Base-by-base conservation (phyloP, 2,113 vertebrate genomes). In the Dromaius novaehollandiae region DNA sequence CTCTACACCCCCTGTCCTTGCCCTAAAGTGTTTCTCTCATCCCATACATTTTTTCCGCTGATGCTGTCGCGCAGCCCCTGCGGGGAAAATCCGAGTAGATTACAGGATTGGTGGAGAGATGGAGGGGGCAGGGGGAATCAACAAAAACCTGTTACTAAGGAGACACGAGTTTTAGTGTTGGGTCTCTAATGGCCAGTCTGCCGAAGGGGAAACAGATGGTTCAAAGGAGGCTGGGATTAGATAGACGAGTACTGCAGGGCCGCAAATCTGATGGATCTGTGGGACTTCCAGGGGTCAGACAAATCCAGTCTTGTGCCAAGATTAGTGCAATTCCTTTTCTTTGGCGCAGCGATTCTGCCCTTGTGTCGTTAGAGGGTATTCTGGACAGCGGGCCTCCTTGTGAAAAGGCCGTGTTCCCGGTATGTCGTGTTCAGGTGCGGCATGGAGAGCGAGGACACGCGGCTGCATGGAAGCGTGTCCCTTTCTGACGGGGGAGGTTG, bases 181-280 rank as follows among this genome's bases (percentile, higher is more conserved):
- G 91, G 74, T 77, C 93, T 88, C 68, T 92, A 77, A 88, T 89
- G 94, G 89, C 84, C 83, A 40, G 93, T 46, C 88, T 94, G 95
- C 89, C 0, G 42, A 93, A 51, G 81, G 73, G 95, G 86, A 90
- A 96, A 91, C 96, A 97, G 97, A 97, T 97, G 97, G 97, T 68
- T 87, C 63, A 58, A 61, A 76, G 90, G 87, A 96, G 89, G 82
- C 48, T 80, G 91, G 88, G 95, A 94, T 96, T 96, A 93, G 15
- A 75, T 3, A 88, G 73, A 70, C 66, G 28, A 88, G 66, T 55
- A 78, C 89, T 73, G 75, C 79, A 21, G 85, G 93, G 82, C 78
- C 78, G 53, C 93, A 82, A 75, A 88, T 93, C 87, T 93, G 88
- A 80, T 88, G 22, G 60, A 70, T 86, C 86, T 51, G 82, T 6